A percentile compares a stretch with the other conserved stretches of the same genome.
Evolutionary conservation across 2,797 vertebrate genomes (phyloP).

Genomic region (Pelobates cultripes): DNA sequence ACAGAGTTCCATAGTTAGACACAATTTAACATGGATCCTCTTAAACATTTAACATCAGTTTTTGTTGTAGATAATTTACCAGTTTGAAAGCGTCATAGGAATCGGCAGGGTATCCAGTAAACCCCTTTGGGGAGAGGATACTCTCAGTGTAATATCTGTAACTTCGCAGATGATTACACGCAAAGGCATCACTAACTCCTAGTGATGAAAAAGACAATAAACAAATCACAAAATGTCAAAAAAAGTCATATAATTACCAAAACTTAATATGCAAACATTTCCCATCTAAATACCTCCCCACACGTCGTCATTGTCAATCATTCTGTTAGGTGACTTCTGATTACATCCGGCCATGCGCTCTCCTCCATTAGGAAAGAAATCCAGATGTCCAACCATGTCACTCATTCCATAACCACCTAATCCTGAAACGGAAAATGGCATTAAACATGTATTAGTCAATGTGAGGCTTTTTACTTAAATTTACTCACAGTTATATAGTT

Average conservation of each 20-base stretch:
- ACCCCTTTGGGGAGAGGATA: conserved; percentile 75
- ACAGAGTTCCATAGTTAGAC: not conserved
- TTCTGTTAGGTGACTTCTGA: not conserved
- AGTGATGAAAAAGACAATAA: conserved; percentile 51
- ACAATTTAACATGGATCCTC: too few species aligned
- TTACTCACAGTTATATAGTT: too few species aligned
- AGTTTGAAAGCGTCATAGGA: conserved; percentile 69
- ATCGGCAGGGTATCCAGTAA: conserved; percentile 77
- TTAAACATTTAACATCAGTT: too few species aligned
- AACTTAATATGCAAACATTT: too few species aligned
- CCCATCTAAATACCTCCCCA: too few species aligned
- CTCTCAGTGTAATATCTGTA: conserved; percentile 86
- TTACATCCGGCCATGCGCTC: conserved; percentile 69
- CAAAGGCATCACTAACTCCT: conserved; percentile 78
- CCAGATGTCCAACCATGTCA: conserved; percentile 67
- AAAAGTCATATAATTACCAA: too few species aligned
- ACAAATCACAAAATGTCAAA: too few species aligned
- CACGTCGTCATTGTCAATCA: too few species aligned
- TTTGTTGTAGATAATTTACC: conserved; percentile 61
- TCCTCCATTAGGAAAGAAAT: conserved; percentile 76
- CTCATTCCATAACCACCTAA: conserved; percentile 71
- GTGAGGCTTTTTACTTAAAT: too few species aligned
- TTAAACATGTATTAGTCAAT: too few species aligned
- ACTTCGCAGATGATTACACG: conserved; percentile 84
- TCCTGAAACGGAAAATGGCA: conserved; percentile 57